These are phyloP conservation scores for Fragum whitleyi DNA, from an alignment of 2,888 invertebrate genomes.

Conservation along the genomic window DNA sequence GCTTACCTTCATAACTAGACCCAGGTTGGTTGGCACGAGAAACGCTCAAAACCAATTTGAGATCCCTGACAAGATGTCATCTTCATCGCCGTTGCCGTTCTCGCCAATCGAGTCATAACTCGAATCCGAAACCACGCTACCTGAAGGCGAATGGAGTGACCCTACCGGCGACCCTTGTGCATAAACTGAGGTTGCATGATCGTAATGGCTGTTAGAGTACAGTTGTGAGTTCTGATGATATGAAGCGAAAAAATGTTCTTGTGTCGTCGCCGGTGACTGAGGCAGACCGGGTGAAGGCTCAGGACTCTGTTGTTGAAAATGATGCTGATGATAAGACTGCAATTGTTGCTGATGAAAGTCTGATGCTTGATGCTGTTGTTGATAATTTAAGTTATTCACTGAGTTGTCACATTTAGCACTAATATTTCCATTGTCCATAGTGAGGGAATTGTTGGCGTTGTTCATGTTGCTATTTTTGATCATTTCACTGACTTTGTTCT, in stretches of 20 bases:
- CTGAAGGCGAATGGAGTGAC: constrained; percentile 68
- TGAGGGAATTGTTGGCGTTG: constrained; percentile 23
- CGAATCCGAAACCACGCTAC: constrained; percentile 69
- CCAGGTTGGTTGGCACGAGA: not conserved
- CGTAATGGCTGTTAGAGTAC: constrained; percentile 36
- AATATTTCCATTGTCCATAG: constrained; percentile 7
- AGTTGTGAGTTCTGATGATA: constrained; percentile 42
- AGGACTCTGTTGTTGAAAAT: constrained; percentile 42
- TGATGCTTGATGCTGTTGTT: constrained; percentile 23
- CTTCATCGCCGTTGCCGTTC: constrained; percentile 53
- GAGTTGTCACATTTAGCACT: constrained; percentile 14
- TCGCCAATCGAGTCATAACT: constrained; percentile 66
- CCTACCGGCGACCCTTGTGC: constrained; percentile 58
- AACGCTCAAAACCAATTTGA: constrained; percentile 55
- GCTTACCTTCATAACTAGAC: not conserved
- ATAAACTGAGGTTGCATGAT: constrained; percentile 40
- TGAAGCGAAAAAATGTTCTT: constrained; percentile 49
- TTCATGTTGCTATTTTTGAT: constrained; percentile 42
- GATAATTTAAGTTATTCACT: constrained; percentile 14
- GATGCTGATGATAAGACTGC: constrained; percentile 39
- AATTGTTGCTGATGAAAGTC: constrained; percentile 17
- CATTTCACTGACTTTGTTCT: constrained; percentile 54
- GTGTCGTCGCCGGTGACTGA: constrained; percentile 31
- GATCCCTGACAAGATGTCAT: constrained; percentile 60
- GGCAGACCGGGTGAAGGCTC: constrained; percentile 45